These are phyloP conservation scores for Oreonectes daqikongensis DNA, from an alignment of 2,797 vertebrate species.

Conservation along the genomic window DNA sequence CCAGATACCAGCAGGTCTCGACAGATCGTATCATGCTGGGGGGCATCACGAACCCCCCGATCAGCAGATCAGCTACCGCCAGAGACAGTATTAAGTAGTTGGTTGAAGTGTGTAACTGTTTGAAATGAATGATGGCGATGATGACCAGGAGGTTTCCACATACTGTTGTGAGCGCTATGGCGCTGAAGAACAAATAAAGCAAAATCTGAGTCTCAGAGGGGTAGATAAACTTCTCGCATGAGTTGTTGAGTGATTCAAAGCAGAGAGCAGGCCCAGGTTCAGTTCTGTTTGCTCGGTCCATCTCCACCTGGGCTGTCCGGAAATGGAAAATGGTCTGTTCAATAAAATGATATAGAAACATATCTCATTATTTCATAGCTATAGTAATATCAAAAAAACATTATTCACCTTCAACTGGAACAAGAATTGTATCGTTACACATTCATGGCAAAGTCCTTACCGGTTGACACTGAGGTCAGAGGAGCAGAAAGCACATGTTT, in stretches of 20 bases:
- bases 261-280: conserved; percentile 36
- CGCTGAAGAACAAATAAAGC: conserved; percentile 49
- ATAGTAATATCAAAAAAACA: not conserved
- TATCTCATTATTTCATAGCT: not conserved
- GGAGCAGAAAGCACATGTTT: not conserved
- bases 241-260: conserved; percentile 49
- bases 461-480: not conserved
- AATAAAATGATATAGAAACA: not conserved
- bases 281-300: conserved; percentile 25
- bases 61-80: conserved; percentile 81
- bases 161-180: conserved; percentile 77
- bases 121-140: conserved; percentile 85
- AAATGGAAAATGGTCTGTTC: not conserved
- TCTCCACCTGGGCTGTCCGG: not conserved
- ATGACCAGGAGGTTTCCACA: conserved; percentile 83
- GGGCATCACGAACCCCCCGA: conserved; percentile 80
- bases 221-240: conserved; percentile 44
- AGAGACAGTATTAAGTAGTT: conserved; percentile 86
- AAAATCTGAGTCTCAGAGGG: conserved; percentile 28
- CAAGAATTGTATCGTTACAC: not conserved
- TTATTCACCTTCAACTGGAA: not conserved
- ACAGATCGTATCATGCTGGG: conserved; percentile 81
- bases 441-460: not conserved
- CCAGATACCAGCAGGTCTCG: conserved; percentile 82
- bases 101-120: conserved; percentile 84